phyloP scores from a whole-genome alignment of 2,888 invertebrate genomes.

The Theodoxus fluviatilis region DNA sequence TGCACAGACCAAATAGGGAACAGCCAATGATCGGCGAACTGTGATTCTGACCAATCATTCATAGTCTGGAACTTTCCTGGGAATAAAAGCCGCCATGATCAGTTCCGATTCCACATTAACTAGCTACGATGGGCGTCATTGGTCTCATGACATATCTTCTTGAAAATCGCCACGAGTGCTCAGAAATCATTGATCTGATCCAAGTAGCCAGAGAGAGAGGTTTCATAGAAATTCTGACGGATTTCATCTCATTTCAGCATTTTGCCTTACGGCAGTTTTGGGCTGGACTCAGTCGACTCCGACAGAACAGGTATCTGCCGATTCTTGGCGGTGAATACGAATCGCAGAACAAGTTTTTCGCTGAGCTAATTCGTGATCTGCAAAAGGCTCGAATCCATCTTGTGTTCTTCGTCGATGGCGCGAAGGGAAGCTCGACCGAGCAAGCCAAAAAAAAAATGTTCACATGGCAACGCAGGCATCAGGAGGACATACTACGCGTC shows the following conservation, averaged over 20 bases:
- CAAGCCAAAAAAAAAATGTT: conserved; percentile 50
- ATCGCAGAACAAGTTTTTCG: conserved; percentile 45
- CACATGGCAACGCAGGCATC: conserved; percentile 54
- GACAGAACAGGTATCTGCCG: conserved; percentile 48
- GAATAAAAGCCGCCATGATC: too few species aligned
- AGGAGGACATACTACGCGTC: conserved; percentile 46
- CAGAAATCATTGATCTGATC: conserved; percentile 52
- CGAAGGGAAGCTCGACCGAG: conserved; percentile 50
- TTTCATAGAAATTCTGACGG: conserved; percentile 59
- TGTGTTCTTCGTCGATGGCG: conserved; percentile 59
- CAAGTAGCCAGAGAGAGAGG: conserved; percentile 43
- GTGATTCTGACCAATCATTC: too few species aligned
- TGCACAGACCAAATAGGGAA: too few species aligned
- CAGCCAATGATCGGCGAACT: too few species aligned
- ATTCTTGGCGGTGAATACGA: conserved; percentile 59
- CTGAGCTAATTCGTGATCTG: conserved; percentile 50
- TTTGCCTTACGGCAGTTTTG: conserved; percentile 48
- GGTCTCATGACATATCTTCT: conserved; percentile 50
- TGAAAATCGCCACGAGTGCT: conserved; percentile 40
- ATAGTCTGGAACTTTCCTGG: too few species aligned
- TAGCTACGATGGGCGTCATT: conserved; percentile 49
- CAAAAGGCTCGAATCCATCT: conserved; percentile 48
- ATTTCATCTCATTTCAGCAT: conserved; percentile 58
- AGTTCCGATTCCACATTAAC: background rate
- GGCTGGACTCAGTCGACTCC: conserved; percentile 38